Conservation (phyloP, 2,888 invertebrate species). For the Leptopilina drosophilae region DNA sequence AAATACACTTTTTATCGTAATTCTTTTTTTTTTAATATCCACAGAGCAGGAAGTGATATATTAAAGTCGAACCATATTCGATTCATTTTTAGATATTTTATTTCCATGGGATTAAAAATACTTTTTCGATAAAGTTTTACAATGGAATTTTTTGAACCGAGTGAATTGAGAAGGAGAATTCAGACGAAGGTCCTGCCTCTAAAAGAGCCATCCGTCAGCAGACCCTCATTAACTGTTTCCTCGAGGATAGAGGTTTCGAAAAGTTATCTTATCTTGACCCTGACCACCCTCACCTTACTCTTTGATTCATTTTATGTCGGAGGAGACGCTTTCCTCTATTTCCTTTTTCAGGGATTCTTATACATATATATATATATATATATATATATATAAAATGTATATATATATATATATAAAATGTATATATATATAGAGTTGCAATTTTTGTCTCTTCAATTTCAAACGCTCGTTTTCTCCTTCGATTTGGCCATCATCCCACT, state of each 20-base stretch:
- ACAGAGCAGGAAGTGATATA: not conserved
- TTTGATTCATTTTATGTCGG: conserved; percentile 34
- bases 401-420: not conserved
- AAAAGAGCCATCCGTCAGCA: conserved; percentile 62
- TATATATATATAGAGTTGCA: conserved; percentile 1
- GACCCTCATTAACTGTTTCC: conserved; percentile 71
- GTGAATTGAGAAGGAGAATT: not conserved
- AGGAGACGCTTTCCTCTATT: not conserved
- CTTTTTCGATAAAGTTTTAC: conserved; percentile 4
- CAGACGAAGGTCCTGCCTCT: conserved; percentile 13
- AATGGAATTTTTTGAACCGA: not conserved
- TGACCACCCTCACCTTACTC: conserved; percentile 54
- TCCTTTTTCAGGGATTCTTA: not conserved
- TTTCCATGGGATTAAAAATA: not conserved
- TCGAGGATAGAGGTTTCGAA: conserved; percentile 67
- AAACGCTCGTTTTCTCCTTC: conserved; percentile 39
- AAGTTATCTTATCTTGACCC: conserved; percentile 69
- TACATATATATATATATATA: too few relatives aligned
- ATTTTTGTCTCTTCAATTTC: not conserved
- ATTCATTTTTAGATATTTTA: not conserved
- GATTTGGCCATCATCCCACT: conserved; percentile 45
- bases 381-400: not conserved
- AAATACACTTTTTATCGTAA: too few relatives aligned
- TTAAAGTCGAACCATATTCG: not conserved
- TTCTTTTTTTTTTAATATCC: not conserved